phyloP scores from a whole-genome alignment of 2,888 invertebrate species.

The Eledona agricola region DNA sequence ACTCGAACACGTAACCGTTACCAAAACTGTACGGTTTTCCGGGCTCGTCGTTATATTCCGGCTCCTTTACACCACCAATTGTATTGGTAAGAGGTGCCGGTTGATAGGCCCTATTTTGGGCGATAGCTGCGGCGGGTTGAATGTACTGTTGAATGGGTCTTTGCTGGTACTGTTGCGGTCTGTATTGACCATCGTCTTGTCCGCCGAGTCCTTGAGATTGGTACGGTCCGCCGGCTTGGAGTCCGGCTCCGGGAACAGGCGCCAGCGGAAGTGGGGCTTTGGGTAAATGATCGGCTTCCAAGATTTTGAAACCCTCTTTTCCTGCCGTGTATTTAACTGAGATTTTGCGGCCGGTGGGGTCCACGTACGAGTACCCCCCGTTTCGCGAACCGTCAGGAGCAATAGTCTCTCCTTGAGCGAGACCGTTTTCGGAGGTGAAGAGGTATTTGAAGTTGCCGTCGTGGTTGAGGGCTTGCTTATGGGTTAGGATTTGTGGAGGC shows the following conservation, averaged over 20 bases:
- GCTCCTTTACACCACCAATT: constrained; percentile 46
- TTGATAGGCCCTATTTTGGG: constrained; percentile 18
- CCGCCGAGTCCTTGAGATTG: too few species aligned
- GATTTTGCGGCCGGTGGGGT: constrained; percentile 72
- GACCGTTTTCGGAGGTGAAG: constrained; percentile 75
- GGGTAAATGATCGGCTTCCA: constrained; percentile 63
- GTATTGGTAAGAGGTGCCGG: constrained; percentile 43
- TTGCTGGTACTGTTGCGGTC: constrained; percentile 49
- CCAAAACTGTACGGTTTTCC: constrained; percentile 69
- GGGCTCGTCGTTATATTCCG: constrained; percentile 59
- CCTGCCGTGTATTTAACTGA: constrained; percentile 67
- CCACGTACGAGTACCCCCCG: constrained; percentile 63
- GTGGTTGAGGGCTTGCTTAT: constrained; percentile 71
- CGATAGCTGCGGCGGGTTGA: constrained; percentile 9
- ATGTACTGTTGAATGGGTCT: constrained; percentile 22
- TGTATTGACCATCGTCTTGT: constrained; percentile 55
- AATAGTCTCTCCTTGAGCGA: constrained; percentile 74
- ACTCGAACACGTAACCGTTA: constrained; percentile 71
- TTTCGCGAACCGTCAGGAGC: constrained; percentile 73
- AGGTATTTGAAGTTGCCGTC: constrained; percentile 75
- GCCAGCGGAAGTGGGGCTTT: constrained; percentile 54
- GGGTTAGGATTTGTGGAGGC: constrained; percentile 67
- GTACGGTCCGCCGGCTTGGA: too few species aligned
- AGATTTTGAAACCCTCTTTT: constrained; percentile 64
- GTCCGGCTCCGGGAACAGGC: constrained; percentile 44